Percentiles rank a stretch among this genome's conserved stretches.
These are phyloP conservation scores for Tonatia bakeri DNA, from an alignment of 2,113 vertebrate genomes.

Conservation along the genomic window DNA sequence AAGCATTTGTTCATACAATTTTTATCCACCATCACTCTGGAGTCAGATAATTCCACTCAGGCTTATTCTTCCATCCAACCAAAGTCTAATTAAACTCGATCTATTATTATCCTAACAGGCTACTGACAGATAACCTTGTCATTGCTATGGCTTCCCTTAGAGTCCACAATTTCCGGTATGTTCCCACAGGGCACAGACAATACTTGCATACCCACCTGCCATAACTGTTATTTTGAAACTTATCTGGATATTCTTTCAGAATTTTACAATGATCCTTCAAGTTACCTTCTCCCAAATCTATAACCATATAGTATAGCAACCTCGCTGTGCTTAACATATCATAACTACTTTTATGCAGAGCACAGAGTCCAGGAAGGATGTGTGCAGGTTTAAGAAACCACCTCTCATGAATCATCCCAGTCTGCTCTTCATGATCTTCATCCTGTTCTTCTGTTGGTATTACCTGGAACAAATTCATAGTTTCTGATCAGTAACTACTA, in stretches of 20 bases:
- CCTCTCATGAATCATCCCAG: background rate
- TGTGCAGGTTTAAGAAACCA: background rate
- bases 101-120: background rate
- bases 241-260: background rate
- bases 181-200: background rate
- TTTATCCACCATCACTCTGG: background rate
- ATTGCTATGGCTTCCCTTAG: background rate
- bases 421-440: background rate
- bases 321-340: background rate
- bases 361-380: background rate
- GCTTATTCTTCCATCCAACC: background rate
- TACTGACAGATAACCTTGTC: background rate
- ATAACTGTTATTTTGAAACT: background rate
- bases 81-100: background rate
- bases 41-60: background rate
- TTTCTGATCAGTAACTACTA: background rate
- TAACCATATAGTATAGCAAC: background rate
- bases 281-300: background rate
- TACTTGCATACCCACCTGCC: background rate
- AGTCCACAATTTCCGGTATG: background rate
- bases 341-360: background rate
- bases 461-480: background rate
- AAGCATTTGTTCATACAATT: background rate
- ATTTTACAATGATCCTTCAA: background rate
- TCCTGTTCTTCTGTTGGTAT: background rate